Evolutionary conservation across 2,797 vertebrate genomes (phyloP).

Genomic region (Xyrichtys novacula): DNA sequence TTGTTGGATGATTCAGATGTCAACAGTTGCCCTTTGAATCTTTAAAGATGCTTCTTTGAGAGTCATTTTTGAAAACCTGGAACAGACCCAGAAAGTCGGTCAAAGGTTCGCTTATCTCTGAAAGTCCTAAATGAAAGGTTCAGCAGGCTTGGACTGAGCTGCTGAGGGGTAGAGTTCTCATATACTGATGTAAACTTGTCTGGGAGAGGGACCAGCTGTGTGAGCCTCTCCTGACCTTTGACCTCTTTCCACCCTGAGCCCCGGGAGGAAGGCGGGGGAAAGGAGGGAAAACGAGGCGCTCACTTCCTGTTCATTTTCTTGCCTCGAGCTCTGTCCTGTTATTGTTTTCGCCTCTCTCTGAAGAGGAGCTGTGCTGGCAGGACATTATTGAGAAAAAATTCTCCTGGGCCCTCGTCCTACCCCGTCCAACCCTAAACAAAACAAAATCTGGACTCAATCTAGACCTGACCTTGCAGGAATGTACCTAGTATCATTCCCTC

Average conservation of each 20-base stretch:
- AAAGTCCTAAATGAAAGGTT: constrained; percentile 1
- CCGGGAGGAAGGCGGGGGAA: background rate
- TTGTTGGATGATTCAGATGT: background rate
- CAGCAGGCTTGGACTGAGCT: background rate
- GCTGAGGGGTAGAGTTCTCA: background rate
- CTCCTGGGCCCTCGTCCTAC: background rate
- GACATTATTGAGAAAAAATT: constrained; percentile 28
- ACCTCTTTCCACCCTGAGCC: constrained; percentile 14
- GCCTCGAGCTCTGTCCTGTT: constrained; percentile 39
- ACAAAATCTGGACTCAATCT: constrained; percentile 46
- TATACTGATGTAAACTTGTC: constrained; percentile 18
- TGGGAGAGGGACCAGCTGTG: constrained; percentile 18
- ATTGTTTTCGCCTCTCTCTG: constrained; percentile 56
- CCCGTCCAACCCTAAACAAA: constrained; percentile 15
- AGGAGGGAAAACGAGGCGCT: constrained; percentile 24
- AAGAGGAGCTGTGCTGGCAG: constrained; percentile 28
- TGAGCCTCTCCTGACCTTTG: constrained; percentile 43
- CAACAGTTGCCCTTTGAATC: no score
- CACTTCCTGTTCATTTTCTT: constrained; percentile 63
- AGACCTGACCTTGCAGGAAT: constrained; percentile 63
- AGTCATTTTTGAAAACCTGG: no score
- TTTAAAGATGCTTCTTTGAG: no score
- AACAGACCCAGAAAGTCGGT: background rate
- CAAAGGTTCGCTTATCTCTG: background rate
- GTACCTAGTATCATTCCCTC: constrained; percentile 28